Conservation (phyloP, 2,888 invertebrate genomes). For the Andrena trimmerana region DNA sequence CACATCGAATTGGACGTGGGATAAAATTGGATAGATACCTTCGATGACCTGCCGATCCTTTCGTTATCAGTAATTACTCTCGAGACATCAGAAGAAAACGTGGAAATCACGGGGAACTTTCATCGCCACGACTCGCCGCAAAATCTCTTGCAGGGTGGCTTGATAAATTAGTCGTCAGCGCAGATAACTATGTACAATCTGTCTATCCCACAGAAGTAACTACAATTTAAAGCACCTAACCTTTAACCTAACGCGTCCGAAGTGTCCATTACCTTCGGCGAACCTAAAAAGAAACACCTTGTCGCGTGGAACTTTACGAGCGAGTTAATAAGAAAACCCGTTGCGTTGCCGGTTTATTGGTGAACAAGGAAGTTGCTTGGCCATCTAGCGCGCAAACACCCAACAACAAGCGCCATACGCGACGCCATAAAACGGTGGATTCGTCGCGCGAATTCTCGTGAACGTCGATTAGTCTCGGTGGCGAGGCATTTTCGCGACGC, state of each 20-base stretch:
- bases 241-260: not conserved
- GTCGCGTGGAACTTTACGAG: not conserved
- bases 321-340: not conserved
- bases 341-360: not conserved
- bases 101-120: no score
- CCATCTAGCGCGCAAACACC: conserved; percentile 22
- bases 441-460: not conserved
- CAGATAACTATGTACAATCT: no score
- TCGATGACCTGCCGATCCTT: no score
- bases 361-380: conserved; percentile 29
- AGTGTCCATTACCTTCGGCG: not conserved
- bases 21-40: no score
- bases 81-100: no score
- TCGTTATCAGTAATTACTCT: no score
- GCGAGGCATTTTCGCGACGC: conserved; percentile 36
- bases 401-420: not conserved
- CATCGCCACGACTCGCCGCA: no score
- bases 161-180: no score
- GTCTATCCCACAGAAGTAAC: no score
- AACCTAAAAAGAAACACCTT: not conserved
- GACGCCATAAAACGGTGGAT: conserved; percentile 21
- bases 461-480: conserved; percentile 34
- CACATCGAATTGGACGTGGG: no score
- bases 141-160: no score
- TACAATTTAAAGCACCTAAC: not conserved